A percentile compares a stretch with the other conserved stretches of the same genome.
phyloP scores from a whole-genome alignment of 2,113 vertebrate genomes.

The Thunnus thynnus region DNA sequence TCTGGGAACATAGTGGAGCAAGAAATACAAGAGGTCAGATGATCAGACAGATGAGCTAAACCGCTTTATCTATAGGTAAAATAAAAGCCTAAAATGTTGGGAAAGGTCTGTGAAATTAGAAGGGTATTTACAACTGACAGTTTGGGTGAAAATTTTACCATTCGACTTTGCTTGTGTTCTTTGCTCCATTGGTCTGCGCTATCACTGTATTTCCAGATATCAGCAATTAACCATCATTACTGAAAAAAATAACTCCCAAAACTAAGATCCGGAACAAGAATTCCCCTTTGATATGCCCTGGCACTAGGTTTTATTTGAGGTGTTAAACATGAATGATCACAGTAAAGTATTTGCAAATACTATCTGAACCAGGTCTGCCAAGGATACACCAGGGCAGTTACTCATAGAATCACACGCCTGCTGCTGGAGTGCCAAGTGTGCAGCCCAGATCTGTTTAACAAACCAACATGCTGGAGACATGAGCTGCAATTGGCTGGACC shows the following conservation, averaged over 20 bases:
- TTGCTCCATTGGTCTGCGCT: background rate
- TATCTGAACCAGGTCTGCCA: constrained; percentile 40
- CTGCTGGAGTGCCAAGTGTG: constrained; percentile 20
- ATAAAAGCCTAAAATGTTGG: background rate
- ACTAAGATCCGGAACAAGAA: background rate
- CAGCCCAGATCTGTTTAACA: constrained; percentile 22
- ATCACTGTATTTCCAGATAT: background rate
- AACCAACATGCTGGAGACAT: constrained; percentile 41
- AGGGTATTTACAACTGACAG: background rate
- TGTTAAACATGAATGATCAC: background rate
- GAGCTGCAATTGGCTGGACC: constrained; percentile 35
- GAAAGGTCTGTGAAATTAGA: background rate
- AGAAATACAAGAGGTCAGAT: background rate
- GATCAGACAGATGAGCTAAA: background rate
- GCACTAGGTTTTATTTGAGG: constrained; percentile 4
- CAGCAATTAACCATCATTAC: background rate
- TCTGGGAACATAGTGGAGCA: background rate
- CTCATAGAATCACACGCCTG: constrained; percentile 16
- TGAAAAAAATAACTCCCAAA: background rate
- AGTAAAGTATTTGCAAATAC: constrained; percentile 42
- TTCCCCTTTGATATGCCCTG: constrained; percentile 2
- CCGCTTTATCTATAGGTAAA: background rate
- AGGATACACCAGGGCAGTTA: constrained; percentile 37
- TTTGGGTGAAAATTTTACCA: background rate
- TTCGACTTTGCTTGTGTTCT: background rate